Evolutionary conservation across 2,888 invertebrate species (phyloP), one percentile per base, ranked within the genome.

Genomic region (Quadroppia sp.): DNA sequence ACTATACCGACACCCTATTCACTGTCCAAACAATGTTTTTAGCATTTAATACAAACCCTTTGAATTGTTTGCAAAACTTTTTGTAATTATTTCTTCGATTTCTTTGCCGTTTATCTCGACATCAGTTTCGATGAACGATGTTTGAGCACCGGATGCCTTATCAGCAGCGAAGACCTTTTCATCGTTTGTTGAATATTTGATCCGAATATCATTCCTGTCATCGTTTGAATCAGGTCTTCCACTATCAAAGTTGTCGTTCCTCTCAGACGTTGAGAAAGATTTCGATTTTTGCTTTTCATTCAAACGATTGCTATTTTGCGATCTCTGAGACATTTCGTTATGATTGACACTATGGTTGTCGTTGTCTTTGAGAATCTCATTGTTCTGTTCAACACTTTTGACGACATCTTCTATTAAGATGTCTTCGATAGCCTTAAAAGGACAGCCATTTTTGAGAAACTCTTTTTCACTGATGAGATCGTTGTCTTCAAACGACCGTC

Each of bases 341-440:
- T 61, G 30, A 30, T 32, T 61, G 32, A 4, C 3, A 17, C 32
- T 32, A 15, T 4, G 9, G 9, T 61, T 61, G 6, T 25, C 30
- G 11, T 56, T 56, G 23, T 23, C 2, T 28, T 25, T 25, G 28
- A 56, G 4, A 56, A 13, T 13, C 1, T 25, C 13, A 15, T 56
- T 56, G 6, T 20, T 28, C 11, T 56, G 56, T 56, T 56, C 61
- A 17, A 61, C 61, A 61, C 32, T 25, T 40, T 15, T 48, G 25
- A 71, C 20, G 61, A 77, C 76, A 42, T 71, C 50, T n/a, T n/a
- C n/a, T n/a, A n/a, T n/a, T n/a, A n/a, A n/a, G n/a, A n/a, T n/a
- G n/a, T n/a, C n/a, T 72, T 76, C 71, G 67, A 75, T 74, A 11
- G 77, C 74, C 32, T 77, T 77, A 36, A 77, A 77, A 40, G 77